Evolutionary conservation across 2,888 invertebrate species (phyloP).

Genomic region (Linnaemya vulpina): DNA sequence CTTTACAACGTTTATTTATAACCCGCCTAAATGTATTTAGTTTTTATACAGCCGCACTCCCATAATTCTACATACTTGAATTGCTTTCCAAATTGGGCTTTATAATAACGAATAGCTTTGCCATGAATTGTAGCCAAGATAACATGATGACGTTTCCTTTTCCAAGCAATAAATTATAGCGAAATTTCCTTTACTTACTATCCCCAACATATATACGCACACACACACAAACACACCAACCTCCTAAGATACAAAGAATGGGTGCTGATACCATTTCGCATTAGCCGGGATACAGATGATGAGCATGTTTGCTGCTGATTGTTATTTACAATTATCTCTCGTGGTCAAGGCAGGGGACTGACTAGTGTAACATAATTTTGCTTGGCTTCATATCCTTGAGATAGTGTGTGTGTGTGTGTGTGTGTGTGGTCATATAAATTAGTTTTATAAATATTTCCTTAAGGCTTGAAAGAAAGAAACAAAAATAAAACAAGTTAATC

Average conservation of each 20-base stretch:
- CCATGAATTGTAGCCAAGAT: slow-evolving; percentile 63
- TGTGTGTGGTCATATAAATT: no score
- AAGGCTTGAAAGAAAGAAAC: not conserved
- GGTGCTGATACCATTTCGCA: slow-evolving; percentile 36
- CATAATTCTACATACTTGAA: no score
- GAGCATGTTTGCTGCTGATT: slow-evolving; percentile 21
- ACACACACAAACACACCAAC: not conserved
- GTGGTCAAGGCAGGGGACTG: slow-evolving; percentile 21
- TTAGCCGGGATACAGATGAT: slow-evolving; percentile 44
- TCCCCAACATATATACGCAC: not conserved
- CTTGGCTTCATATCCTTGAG: not conserved
- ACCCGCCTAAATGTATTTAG: no score
- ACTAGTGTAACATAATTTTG: slow-evolving; percentile 22
- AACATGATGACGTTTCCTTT: slow-evolving; percentile 67
- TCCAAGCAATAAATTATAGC: slow-evolving; percentile 63
- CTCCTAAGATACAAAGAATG: slow-evolving; percentile 11
- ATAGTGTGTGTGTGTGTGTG: not conserved
- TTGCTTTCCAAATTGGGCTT: no score
- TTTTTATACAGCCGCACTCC: no score
- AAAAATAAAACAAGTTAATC: slow-evolving; percentile 60
- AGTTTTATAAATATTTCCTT: slow-evolving; percentile 35
- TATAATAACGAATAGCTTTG: slow-evolving; percentile 13
- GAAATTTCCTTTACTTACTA: slow-evolving; percentile 60
- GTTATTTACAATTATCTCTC: slow-evolving; percentile 37
- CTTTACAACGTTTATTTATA: no score